Percentiles rank a stretch among this genome's conserved stretches.
Conservation (phyloP, 2,888 invertebrate genomes). For the Stenolophus ochropezus region DNA sequence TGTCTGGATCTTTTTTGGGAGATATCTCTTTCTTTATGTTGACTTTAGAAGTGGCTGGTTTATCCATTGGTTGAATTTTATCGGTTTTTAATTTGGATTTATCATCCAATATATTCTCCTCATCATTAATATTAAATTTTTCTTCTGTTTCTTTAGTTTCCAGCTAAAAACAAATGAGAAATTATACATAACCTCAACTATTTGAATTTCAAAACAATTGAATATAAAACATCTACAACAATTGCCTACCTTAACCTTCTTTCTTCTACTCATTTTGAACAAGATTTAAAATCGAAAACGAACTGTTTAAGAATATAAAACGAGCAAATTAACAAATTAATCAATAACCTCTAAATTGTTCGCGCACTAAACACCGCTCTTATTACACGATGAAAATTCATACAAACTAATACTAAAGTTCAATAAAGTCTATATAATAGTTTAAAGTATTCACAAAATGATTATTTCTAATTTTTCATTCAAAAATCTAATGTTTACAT, state of each 20-base stretch:
- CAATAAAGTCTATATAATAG: neutral
- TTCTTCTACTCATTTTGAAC: constrained; percentile 69
- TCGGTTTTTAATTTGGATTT: constrained; percentile 77
- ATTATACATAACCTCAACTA: constrained; percentile 62
- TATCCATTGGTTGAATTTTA: constrained; percentile 76
- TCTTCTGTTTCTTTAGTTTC: constrained; percentile 82
- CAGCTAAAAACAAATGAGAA: constrained; percentile 72
- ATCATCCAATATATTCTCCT: constrained; percentile 79
- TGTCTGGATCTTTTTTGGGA: constrained; percentile 70
- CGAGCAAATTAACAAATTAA: neutral
- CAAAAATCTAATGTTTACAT: constrained; percentile 51
- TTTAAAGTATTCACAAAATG: neutral
- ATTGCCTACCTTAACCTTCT: constrained; percentile 72
- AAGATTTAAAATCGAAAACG: neutral
- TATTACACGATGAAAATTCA: neutral
- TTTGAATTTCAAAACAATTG: constrained; percentile 28
- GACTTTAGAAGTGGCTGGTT: constrained; percentile 74
- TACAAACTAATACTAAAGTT: neutral
- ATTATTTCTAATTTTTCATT: constrained; percentile 3
- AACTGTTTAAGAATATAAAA: neutral
- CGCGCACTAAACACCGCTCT: neutral
- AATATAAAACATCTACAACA: constrained; percentile 29
- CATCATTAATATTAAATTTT: constrained; percentile 78
- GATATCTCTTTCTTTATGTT: constrained; percentile 70
- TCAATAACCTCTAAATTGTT: constrained; percentile 9